Conservation (phyloP, 2,888 invertebrate genomes). For the Cataglyphis albicans region DNA sequence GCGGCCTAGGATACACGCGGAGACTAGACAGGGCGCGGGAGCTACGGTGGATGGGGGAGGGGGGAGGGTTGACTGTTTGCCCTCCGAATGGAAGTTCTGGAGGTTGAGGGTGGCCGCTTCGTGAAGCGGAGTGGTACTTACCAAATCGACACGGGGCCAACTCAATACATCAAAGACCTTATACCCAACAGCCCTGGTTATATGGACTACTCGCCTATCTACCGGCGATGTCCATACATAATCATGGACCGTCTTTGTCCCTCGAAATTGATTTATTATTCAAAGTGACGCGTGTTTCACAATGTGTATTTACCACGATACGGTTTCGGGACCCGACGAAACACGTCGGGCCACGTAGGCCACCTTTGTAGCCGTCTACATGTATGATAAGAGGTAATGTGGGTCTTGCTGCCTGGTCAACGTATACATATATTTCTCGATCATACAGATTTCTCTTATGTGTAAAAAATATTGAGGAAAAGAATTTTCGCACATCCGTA, state of each 20-base stretch:
- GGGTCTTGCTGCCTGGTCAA: constrained; percentile 17
- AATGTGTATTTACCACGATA: constrained; percentile 85
- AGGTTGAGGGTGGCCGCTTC: constrained; percentile 76
- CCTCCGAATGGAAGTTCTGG: constrained; percentile 79
- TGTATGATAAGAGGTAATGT: constrained; percentile 61
- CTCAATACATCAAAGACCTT: constrained; percentile 85
- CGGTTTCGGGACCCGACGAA: constrained; percentile 74
- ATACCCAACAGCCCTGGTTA: constrained; percentile 76
- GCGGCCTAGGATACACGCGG: constrained; percentile 79
- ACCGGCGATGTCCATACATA: constrained; percentile 84
- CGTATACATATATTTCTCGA: constrained; percentile 22
- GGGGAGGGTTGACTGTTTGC: constrained; percentile 72
- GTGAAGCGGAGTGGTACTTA: constrained; percentile 81
- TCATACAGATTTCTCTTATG: constrained; percentile 22
- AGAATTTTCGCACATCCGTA: constrained; percentile 25
- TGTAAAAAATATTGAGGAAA: constrained; percentile 33
- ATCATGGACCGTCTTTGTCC: constrained; percentile 85
- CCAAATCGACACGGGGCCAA: constrained; percentile 83
- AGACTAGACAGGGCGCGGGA: constrained; percentile 57
- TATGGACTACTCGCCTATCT: constrained; percentile 74
- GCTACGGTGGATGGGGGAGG: neutral
- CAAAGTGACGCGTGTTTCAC: constrained; percentile 86
- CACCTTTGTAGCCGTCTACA: constrained; percentile 71
- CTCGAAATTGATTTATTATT: constrained; percentile 86
- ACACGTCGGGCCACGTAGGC: constrained; percentile 67